These are phyloP conservation scores for Olivierus martensii DNA, from an alignment of 1,140 invertebrate genomes.

Conservation along the genomic window DNA sequence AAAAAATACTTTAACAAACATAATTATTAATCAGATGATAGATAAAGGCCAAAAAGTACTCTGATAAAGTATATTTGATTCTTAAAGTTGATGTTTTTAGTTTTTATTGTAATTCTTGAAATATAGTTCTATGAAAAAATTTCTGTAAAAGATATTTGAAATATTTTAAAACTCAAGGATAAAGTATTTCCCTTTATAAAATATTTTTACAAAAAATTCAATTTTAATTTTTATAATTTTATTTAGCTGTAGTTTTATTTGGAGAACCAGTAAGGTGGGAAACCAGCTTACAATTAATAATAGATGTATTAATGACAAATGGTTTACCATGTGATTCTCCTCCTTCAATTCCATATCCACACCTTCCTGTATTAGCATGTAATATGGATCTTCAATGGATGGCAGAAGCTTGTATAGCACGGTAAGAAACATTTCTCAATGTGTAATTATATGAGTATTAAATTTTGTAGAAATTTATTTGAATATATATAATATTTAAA, in stretches of 20 bases:
- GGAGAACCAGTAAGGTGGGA: constrained; percentile 51
- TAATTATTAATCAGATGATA: too few species aligned
- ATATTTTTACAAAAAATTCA: constrained; percentile 23
- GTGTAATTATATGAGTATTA: background rate
- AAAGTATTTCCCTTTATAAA: too few species aligned
- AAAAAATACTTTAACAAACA: too few species aligned
- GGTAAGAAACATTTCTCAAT: constrained; percentile 25
- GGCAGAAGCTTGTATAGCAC: constrained; percentile 46
- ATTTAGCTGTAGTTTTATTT: constrained; percentile 44
- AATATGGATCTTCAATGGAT: constrained; percentile 57
- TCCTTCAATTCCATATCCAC: constrained; percentile 36
- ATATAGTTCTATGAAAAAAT: too few species aligned
- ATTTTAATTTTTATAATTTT: constrained; percentile 24
- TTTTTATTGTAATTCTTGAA: too few species aligned
- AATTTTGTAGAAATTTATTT: background rate
- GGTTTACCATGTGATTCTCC: constrained; percentile 37
- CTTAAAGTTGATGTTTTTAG: too few species aligned
- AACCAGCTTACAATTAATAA: constrained; percentile 41
- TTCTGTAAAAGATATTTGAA: too few species aligned
- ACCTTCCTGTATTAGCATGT: constrained; percentile 49
- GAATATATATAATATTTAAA: background rate
- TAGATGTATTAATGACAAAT: constrained; percentile 52
- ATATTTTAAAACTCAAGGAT: too few species aligned
- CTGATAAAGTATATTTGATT: too few species aligned
- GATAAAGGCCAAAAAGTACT: too few species aligned